phyloP scores from a whole-genome alignment of 2,888 invertebrate species.

The Leptopilina myrica region DNA sequence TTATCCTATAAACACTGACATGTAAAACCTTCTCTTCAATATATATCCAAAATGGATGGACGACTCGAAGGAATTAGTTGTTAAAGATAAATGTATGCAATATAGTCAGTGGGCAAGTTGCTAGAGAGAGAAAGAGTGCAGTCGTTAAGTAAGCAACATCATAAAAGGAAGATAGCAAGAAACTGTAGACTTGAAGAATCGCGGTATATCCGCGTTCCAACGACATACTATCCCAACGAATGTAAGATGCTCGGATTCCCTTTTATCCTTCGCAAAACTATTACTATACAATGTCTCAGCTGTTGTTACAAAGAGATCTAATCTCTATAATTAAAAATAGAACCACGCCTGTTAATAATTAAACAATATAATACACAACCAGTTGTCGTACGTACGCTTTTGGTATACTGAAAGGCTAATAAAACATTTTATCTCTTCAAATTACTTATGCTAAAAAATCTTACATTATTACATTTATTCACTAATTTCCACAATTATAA shows the following conservation, averaged over 20 bases:
- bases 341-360: not conserved
- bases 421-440: too few species aligned
- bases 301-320: not conserved
- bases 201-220: conserved; percentile 60
- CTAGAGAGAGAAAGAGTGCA: conserved; percentile 48
- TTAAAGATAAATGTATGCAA: conserved; percentile 43
- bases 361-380: too few species aligned
- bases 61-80: conserved; percentile 34
- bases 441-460: too few species aligned
- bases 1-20: conserved; percentile 25
- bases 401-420: too few species aligned
- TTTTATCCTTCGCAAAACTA: not conserved
- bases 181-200: conserved; percentile 50
- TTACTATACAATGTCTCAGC: not conserved
- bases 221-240: conserved; percentile 49
- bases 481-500: too few species aligned
- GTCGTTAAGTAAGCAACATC: conserved; percentile 53
- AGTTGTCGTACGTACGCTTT: too few species aligned
- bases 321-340: not conserved
- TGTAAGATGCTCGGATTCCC: conserved; percentile 13
- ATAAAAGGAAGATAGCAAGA: conserved; percentile 55
- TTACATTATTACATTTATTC: too few species aligned
- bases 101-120: conserved; percentile 36
- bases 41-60: not conserved
- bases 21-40: not conserved